These are phyloP conservation scores for Aspidiotus destructor DNA, from an alignment of 2,888 invertebrate species.

Conservation along the genomic window DNA sequence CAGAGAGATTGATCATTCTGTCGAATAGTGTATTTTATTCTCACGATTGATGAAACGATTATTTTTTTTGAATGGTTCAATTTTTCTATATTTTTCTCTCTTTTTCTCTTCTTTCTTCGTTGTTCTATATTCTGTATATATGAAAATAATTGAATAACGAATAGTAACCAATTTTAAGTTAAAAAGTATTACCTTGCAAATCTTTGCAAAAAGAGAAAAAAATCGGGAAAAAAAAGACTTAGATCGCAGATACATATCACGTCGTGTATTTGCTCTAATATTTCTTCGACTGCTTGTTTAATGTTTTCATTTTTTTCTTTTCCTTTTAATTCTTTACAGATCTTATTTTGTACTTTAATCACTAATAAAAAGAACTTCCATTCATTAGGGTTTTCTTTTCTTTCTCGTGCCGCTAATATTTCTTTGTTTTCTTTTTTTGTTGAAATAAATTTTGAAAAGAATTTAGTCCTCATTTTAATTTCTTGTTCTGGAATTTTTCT, in stretches of 20 bases:
- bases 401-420: conserved; percentile 5
- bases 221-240: conserved; percentile 10
- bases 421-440: conserved; percentile 15
- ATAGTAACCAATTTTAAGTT: conserved; percentile 21
- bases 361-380: conserved; percentile 17
- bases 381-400: background rate
- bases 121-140: conserved; percentile 17
- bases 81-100: background rate
- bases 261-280: conserved; percentile 22
- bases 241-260: conserved; percentile 28
- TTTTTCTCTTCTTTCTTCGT: conserved; percentile 3
- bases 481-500: conserved; percentile 12
- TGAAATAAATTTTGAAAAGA: conserved; percentile 14
- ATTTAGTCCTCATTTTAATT: conserved; percentile 14
- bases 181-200: conserved; percentile 5
- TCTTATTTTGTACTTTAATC: conserved; percentile 19
- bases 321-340: conserved; percentile 1
- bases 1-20: background rate
- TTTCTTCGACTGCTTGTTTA: conserved; percentile 23
- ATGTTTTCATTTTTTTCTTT: conserved; percentile 15
- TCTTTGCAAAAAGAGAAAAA: no score
- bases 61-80: background rate
- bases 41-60: background rate
- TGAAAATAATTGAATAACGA: conserved; percentile 9
- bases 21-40: conserved; percentile 3